Percentiles rank a stretch among this genome's conserved stretches.
These are phyloP conservation scores for Nezara viridula DNA, from an alignment of 2,888 invertebrate species.

Conservation along the genomic window DNA sequence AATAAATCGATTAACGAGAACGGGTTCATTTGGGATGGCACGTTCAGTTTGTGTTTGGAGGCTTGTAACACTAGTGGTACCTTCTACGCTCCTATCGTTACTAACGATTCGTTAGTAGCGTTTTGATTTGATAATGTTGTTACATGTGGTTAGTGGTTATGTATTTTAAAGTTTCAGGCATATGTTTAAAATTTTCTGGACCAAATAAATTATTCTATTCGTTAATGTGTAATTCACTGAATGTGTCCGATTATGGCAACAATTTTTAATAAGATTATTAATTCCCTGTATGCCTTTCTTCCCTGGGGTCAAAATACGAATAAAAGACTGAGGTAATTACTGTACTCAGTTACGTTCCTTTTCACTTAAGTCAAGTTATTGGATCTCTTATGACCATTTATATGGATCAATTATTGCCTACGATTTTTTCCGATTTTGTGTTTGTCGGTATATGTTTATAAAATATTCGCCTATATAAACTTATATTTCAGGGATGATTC, in stretches of 20 bases:
- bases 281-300: constrained; percentile 44
- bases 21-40: not conserved
- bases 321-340: constrained; percentile 21
- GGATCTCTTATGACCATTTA: not conserved
- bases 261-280: constrained; percentile 29
- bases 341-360: constrained; percentile 3
- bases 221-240: not conserved
- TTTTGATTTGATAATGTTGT: not conserved
- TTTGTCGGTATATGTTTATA: not conserved
- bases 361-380: not conserved
- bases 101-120: not conserved
- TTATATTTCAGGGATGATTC: constrained; percentile 37
- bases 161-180: constrained; percentile 35
- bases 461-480: not conserved
- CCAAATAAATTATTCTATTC: constrained; percentile 20
- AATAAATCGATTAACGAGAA: not conserved
- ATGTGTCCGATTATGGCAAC: constrained; percentile 13
- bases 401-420: not conserved
- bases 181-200: constrained; percentile 29
- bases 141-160: constrained; percentile 37
- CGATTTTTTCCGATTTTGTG: not conserved
- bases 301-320: constrained; percentile 36
- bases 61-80: constrained; percentile 11
- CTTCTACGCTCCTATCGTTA: constrained; percentile 20
- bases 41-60: not conserved